A percentile compares a stretch with the other conserved stretches of the same genome.
Conservation (phyloP, 1,140 invertebrate genomes). For the Drosophila parabipectinata region DNA sequence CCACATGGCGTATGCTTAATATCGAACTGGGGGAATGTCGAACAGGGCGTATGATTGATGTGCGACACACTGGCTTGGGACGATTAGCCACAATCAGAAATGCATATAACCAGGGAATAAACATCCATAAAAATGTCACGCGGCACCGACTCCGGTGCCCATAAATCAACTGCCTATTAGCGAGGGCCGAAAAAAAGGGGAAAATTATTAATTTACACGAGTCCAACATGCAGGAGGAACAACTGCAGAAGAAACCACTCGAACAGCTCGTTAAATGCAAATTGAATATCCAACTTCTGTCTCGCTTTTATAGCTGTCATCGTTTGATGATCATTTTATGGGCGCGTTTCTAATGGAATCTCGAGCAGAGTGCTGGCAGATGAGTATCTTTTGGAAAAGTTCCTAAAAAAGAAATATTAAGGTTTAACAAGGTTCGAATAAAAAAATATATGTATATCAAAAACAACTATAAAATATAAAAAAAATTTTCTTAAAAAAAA, state of each 20-base stretch:
- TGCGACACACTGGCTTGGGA: slow-evolving; percentile 25
- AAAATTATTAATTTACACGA: slow-evolving; percentile 47
- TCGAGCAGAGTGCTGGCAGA: slow-evolving; percentile 1
- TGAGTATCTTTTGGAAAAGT: slow-evolving; percentile 1
- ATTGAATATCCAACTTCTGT: slow-evolving; percentile 17
- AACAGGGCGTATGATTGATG: slow-evolving; percentile 73
- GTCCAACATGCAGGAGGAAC: slow-evolving; percentile 19
- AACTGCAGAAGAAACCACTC: slow-evolving; percentile 35
- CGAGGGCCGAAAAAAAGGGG: slow-evolving; percentile 10
- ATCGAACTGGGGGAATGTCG: slow-evolving; percentile 8
- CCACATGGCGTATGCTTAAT: slow-evolving; percentile 32
- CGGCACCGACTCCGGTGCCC: slow-evolving; percentile 21
- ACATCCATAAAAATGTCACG: slow-evolving; percentile 70
- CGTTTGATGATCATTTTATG: slow-evolving; percentile 43
- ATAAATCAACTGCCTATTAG: slow-evolving; percentile 74
- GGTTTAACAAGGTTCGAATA: background rate
- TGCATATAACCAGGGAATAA: slow-evolving; percentile 58
- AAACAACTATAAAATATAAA: background rate
- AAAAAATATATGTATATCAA: slow-evolving; percentile 2
- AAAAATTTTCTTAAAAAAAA: background rate
- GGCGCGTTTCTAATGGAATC: slow-evolving; percentile 35
- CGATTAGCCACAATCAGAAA: slow-evolving; percentile 62
- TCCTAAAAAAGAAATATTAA: background rate
- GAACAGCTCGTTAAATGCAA: slow-evolving; percentile 54
- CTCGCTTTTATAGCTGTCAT: slow-evolving; percentile 33